Base-by-base conservation (phyloP, 30 jellyfish, hydroid and myxozoan genomes). In the Catostylus mosaicus region DNA sequence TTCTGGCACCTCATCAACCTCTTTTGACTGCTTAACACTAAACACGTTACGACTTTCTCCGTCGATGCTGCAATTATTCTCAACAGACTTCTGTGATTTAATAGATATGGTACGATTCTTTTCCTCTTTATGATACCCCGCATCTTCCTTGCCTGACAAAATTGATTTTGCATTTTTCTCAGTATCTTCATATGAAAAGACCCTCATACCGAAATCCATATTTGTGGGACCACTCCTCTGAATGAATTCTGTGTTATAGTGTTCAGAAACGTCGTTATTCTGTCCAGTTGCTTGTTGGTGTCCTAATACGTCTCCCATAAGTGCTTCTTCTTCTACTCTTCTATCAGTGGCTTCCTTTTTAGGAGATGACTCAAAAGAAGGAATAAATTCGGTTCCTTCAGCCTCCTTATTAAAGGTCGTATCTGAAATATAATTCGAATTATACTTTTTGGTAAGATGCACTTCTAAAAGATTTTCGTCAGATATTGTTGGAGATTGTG, bases 331-430 rank as follows among this genome's bases (percentile, higher is more conserved):
- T 18, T 10, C 63, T 16, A n/a, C n/a, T n/a, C n/a, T n/a, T n/a
- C n/a, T n/a, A n/a, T 27, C 24, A 50, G 24, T 50, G 20, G 63
- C 18, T 50, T 4, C 20, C 24, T 50, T 23, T 16, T 50, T 9
- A 50, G 6, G 19, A 27, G 6, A 77, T 3, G 88, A 77, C 31
- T 77, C 76, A 48, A 36, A 29, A 18, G 5, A 50, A 4, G 88
- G 88, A 23, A 18, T 40, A 43, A 77, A 77, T 23, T 77, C 78
- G 24, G 40, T 22, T 2, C 40, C 71, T 23, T 27, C 2, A 2
- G 26, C 3, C 5, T 20, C 10, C 36, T 59, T 37, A 3, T 18
- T 27, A 50, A 3, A 16, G 2, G 20, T 50, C 20, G 27, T 27
- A 50, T 10, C 14, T 23, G 63, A 50, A 50, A 27, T 5, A 8